phyloP scores from a whole-genome alignment of 2,113 vertebrate species.

The Serinus canaria region DNA sequence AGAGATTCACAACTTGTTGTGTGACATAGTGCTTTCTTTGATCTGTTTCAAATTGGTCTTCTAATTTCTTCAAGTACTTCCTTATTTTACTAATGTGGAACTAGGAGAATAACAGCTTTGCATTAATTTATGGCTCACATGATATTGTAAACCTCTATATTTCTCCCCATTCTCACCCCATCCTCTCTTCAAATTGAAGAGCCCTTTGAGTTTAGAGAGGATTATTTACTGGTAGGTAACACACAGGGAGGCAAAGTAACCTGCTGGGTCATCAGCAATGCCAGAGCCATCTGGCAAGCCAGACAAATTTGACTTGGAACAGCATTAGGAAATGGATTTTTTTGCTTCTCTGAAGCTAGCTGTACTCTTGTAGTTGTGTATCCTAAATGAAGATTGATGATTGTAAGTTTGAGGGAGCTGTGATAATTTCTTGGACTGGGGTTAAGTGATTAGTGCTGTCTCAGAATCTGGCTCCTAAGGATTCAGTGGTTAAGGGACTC shows the following conservation, averaged over 20 bases:
- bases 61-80: neutral
- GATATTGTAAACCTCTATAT: neutral
- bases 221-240: neutral
- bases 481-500: neutral
- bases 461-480: neutral
- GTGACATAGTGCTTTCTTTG: neutral
- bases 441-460: neutral
- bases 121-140: neutral
- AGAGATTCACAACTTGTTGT: neutral
- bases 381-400: conserved; percentile 14
- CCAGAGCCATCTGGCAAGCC: neutral
- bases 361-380: neutral
- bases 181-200: neutral
- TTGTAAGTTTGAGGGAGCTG: neutral
- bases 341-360: neutral
- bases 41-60: neutral
- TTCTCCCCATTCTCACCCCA: neutral
- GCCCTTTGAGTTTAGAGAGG: neutral
- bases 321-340: neutral
- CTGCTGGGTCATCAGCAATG: conserved; percentile 11
- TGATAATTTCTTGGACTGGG: conserved; percentile 1
- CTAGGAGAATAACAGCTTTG: neutral
- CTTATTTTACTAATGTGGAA: neutral
- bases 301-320: neutral
- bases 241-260: neutral